A percentile compares a stretch with the other conserved stretches of the same genome.
These are phyloP conservation scores for Nephrotoma appendiculata DNA, from an alignment of 2,888 invertebrate species.

Conservation along the genomic window DNA sequence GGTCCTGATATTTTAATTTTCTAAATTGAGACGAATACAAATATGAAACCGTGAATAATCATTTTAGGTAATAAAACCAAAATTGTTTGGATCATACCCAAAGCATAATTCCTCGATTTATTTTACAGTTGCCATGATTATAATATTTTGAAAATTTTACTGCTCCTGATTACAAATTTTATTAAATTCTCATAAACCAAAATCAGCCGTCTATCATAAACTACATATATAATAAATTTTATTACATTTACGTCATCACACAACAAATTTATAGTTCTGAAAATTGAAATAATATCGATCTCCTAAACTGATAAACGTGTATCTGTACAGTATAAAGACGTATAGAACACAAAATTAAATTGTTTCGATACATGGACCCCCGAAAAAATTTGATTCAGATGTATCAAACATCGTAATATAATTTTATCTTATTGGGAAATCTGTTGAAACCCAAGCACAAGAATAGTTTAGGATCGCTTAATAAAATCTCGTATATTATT, in stretches of 20 bases:
- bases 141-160: too few species aligned
- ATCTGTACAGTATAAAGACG: too few species aligned
- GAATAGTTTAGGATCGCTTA: background rate
- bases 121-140: too few species aligned
- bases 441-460: background rate
- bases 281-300: background rate
- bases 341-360: background rate
- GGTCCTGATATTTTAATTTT: too few species aligned
- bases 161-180: too few species aligned
- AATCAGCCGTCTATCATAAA: background rate
- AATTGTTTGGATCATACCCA: too few species aligned
- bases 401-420: background rate
- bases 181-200: too few species aligned
- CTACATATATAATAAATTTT: background rate
- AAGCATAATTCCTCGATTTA: too few species aligned
- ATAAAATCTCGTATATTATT: background rate
- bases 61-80: too few species aligned
- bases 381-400: background rate
- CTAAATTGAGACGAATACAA: too few species aligned
- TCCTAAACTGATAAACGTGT: background rate
- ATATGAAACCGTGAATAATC: too few species aligned
- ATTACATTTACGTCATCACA: background rate
- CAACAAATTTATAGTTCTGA: background rate
- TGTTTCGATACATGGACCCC: background rate
- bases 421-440: background rate